Evolutionary conservation across 2,113 vertebrate species (phyloP).

Genomic region (Caracal caracal): DNA sequence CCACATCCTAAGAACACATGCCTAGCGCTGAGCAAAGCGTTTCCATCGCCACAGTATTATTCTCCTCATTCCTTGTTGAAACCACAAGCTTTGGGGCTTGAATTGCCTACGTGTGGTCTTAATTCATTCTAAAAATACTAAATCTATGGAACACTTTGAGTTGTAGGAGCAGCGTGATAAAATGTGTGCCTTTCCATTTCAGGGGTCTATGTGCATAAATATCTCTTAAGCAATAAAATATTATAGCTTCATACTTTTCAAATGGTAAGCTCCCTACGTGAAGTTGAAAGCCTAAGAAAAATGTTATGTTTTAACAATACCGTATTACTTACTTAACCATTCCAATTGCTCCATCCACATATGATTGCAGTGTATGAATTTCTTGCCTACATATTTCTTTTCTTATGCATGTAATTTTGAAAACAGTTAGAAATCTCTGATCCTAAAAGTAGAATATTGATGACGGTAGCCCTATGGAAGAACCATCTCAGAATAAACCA

Average conservation of each 20-base stretch:
- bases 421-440: conserved; percentile 31
- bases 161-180: conserved; percentile 55
- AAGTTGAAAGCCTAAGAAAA: conserved; percentile 58
- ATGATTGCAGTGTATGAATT: neutral
- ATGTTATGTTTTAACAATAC: conserved; percentile 54
- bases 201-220: conserved; percentile 57
- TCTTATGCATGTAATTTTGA: conserved; percentile 24
- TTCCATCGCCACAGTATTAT: neutral
- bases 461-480: neutral
- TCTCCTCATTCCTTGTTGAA: conserved; percentile 29
- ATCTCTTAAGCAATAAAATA: conserved; percentile 65
- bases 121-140: conserved; percentile 71
- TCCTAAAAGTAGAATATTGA: neutral
- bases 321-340: conserved; percentile 57
- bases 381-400: conserved; percentile 48
- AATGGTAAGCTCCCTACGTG: conserved; percentile 10
- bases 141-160: conserved; percentile 70
- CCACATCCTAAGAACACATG: neutral
- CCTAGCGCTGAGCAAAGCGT: neutral
- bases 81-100: conserved; percentile 1
- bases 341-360: neutral
- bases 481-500: conserved; percentile 28
- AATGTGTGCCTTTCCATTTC: conserved; percentile 64
- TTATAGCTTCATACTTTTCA: conserved; percentile 47
- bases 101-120: conserved; percentile 54